Conservation (phyloP, 2,797 vertebrate species). For the Ctenopoma kingsleyae region DNA sequence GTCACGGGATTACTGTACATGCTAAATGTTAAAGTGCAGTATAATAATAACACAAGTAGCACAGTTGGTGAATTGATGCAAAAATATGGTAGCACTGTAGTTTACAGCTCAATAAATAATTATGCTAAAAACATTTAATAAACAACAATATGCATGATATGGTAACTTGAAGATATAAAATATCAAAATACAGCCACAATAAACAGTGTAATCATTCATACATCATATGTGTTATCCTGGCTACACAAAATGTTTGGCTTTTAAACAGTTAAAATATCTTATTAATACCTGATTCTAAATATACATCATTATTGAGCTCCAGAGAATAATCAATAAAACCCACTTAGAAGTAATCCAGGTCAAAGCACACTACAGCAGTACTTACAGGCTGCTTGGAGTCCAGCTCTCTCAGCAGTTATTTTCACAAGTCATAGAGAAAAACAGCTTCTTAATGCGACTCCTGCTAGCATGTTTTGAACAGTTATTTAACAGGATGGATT, state of each 20-base stretch:
- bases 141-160: too few relatives aligned
- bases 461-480: conserved; percentile 44
- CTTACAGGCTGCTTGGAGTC: conserved; percentile 39
- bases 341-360: conserved; percentile 55
- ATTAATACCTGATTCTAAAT: conserved; percentile 41
- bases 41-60: not conserved
- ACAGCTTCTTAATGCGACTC: conserved; percentile 49
- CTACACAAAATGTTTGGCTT: conserved; percentile 3
- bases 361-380: conserved; percentile 40
- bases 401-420: conserved; percentile 44
- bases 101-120: too few relatives aligned
- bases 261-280: conserved; percentile 42
- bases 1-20: not conserved
- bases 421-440: conserved; percentile 50
- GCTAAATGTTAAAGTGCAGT: not conserved
- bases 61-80: too few relatives aligned
- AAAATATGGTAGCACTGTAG: too few relatives aligned
- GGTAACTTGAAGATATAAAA: too few relatives aligned
- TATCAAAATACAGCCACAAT: too few relatives aligned
- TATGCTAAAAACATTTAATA: too few relatives aligned
- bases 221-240: not conserved
- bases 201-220: not conserved
- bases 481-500: conserved; percentile 42
- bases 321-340: conserved; percentile 66
- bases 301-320: conserved; percentile 31